Evolutionary conservation across 2,888 invertebrate genomes (phyloP).

Genomic region (Phlogophora meticulosa): DNA sequence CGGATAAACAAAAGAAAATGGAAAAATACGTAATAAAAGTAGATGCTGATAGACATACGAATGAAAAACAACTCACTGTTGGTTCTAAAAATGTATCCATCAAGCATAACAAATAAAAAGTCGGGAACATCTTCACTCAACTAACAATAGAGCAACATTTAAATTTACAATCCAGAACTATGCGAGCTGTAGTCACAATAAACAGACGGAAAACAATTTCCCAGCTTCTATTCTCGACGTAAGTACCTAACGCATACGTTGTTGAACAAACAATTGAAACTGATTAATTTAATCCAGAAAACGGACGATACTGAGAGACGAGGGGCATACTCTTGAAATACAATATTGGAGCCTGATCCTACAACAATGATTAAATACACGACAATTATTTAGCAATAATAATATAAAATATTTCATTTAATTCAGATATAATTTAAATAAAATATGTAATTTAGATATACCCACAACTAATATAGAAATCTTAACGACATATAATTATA

Average conservation of each 20-base stretch:
- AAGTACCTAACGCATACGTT: constrained; percentile 19
- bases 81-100: constrained; percentile 5
- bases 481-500: too few relatives aligned
- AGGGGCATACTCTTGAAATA: not conserved
- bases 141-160: constrained; percentile 2
- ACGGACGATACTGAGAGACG: not conserved
- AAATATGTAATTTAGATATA: too few relatives aligned
- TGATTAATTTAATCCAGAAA: constrained; percentile 17
- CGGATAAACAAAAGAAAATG: not conserved
- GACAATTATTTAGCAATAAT: too few relatives aligned
- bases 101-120: constrained; percentile 10
- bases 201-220: constrained; percentile 3
- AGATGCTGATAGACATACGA: not conserved
- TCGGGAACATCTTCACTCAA: not conserved
- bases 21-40: not conserved
- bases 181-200: constrained; percentile 6
- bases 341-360: not conserved
- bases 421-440: too few relatives aligned
- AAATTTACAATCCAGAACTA: constrained; percentile 19
- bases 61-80: not conserved
- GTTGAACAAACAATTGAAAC: constrained; percentile 7
- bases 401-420: too few relatives aligned
- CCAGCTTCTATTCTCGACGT: constrained; percentile 3
- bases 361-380: too few relatives aligned
- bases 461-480: too few relatives aligned